phyloP scores from a whole-genome alignment of 2,888 invertebrate genomes.

The Asteroscopus sphinx region DNA sequence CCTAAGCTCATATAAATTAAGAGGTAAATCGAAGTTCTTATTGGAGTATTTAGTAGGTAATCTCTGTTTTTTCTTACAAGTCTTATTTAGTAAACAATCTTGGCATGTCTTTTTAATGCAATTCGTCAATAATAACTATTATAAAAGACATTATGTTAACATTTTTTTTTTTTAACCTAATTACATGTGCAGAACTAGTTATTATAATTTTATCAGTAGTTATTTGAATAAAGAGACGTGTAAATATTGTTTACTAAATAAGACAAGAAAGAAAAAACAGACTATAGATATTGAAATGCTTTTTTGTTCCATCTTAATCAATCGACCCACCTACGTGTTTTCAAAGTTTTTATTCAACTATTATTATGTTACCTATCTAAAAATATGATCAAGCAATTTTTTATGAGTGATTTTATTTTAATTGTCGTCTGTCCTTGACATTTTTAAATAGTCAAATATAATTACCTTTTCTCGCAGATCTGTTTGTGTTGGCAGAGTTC shows the following conservation, averaged over 20 bases:
- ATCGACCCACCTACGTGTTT: slow-evolving; percentile 22
- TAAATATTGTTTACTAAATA: too few species aligned
- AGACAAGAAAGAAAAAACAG: too few species aligned
- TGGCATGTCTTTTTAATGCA: too few species aligned
- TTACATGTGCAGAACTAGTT: too few species aligned
- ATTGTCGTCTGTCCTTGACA: neutral
- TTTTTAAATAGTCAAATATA: slow-evolving; percentile 12
- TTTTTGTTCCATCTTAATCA: slow-evolving; percentile 20
- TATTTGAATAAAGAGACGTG: too few species aligned
- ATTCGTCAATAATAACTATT: too few species aligned
- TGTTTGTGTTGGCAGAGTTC: slow-evolving; percentile 79
- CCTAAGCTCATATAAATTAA: neutral
- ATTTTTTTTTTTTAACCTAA: too few species aligned
- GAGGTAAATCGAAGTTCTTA: neutral
- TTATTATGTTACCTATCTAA: slow-evolving; percentile 20
- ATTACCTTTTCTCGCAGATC: slow-evolving; percentile 81
- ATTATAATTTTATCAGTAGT: too few species aligned
- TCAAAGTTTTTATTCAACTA: slow-evolving; percentile 6
- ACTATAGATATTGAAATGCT: neutral
- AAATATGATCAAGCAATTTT: slow-evolving; percentile 33
- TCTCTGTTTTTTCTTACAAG: too few species aligned
- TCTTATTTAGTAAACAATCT: too few species aligned
- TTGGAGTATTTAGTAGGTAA: neutral
- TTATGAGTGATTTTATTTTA: neutral
- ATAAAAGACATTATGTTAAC: too few species aligned